Base-by-base conservation (phyloP, 2,797 vertebrate genomes). In the Xyrichtys novacula region DNA sequence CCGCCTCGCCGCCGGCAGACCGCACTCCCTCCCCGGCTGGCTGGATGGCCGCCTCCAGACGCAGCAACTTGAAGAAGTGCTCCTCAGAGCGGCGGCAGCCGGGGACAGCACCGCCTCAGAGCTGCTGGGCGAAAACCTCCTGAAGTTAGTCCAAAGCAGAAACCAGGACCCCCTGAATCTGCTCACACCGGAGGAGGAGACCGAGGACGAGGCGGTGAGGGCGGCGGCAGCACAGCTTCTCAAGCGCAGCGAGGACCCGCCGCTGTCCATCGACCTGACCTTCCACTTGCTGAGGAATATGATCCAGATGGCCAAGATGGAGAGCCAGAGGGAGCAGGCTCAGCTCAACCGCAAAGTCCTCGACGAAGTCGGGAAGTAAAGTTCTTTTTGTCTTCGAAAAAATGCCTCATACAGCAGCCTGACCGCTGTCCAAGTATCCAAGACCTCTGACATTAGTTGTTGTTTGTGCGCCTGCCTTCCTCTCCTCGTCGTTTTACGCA, bases 201-300 rank as follows among this genome's bases (percentile, higher is more conserved):
- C 11, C 10, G 68, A 65, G 23, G 65, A 78, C 0, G 81, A 32
- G n/a, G 64, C 31, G 12, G 34, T 46, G 59, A 64, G 49, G 62
- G 47, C 25, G 46, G 46, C 59, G 23, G 60, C 81, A 49, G 66
- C 16, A 54, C 81, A 79, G 68, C 78, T 91, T 65, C 72, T 83
- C 74, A 95, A 95, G 73, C 91, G 96, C 50, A 90, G 89, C 77
- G 91, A 94, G 5, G 95, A 96, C 49, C 94, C 96, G 7, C 94
- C 95, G 3, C 94, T 98, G 53, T 98, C 97, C 74, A 97, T 99
- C 76, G 96, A 99, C 91, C 95, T 98, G 84, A 97, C 96, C 63
- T 98, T 98, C 92, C 96, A 98, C 91, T 93, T 99, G 60, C 93
- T 99, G 69, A 90, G 96, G 87, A 96, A 96, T 47, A 96, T 98